phyloP scores from a whole-genome alignment of 2,888 invertebrate genomes.

The Drosophila infuscata region DNA sequence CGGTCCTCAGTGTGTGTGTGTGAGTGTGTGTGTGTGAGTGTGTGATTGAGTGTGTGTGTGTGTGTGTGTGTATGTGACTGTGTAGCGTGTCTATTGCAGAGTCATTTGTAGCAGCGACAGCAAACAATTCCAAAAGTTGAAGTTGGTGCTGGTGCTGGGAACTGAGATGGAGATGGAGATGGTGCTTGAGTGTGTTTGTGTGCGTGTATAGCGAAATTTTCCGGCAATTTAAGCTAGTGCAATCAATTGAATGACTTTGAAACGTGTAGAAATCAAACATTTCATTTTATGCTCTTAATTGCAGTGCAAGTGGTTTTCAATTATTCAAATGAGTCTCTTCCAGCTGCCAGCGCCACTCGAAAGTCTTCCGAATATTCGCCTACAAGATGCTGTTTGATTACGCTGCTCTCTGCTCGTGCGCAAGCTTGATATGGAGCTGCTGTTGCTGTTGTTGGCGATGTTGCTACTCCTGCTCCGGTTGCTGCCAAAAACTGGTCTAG shows the following conservation, averaged over 20 bases:
- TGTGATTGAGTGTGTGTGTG: slow-evolving; percentile 33
- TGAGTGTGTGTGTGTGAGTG: slow-evolving; percentile 28
- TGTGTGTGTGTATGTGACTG: slow-evolving; percentile 46
- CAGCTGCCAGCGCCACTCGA: slow-evolving; percentile 43
- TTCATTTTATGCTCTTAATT: slow-evolving; percentile 75
- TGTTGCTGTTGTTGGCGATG: slow-evolving; percentile 22
- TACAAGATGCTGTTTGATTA: slow-evolving; percentile 37
- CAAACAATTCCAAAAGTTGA: slow-evolving; percentile 32
- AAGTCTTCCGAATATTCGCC: slow-evolving; percentile 45
- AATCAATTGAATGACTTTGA: slow-evolving; percentile 45
- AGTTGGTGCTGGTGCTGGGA: neutral
- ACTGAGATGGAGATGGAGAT: slow-evolving; percentile 7
- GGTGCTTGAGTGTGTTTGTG: slow-evolving; percentile 23
- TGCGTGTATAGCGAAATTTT: slow-evolving; percentile 63
- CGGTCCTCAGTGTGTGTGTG: slow-evolving; percentile 32
- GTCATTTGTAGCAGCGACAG: slow-evolving; percentile 44
- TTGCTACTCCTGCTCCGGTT: slow-evolving; percentile 39
- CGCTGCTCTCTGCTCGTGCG: slow-evolving; percentile 13
- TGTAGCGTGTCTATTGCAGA: slow-evolving; percentile 59
- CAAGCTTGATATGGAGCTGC: slow-evolving; percentile 13
- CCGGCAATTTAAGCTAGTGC: slow-evolving; percentile 73
- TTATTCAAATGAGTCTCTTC: slow-evolving; percentile 75
- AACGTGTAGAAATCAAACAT: slow-evolving; percentile 67
- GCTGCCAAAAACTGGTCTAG: slow-evolving; percentile 69
- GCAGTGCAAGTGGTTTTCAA: slow-evolving; percentile 76